These are phyloP conservation scores for Epizoanthus illoricatus DNA, from an alignment of 92 coral and sea anemone genomes.

Conservation along the genomic window DNA sequence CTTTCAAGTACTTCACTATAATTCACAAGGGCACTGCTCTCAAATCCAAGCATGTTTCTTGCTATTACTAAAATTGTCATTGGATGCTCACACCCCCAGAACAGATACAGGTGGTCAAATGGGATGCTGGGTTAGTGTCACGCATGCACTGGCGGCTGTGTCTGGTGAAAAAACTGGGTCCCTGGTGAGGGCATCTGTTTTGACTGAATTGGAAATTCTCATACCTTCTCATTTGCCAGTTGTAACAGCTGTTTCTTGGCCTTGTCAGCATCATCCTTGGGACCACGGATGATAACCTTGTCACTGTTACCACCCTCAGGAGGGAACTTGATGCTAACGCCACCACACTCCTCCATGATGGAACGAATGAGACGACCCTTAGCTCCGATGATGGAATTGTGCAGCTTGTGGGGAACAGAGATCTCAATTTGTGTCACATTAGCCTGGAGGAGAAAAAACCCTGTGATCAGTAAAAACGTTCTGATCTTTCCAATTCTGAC, in stretches of 20 bases:
- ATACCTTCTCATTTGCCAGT: slow-evolving; percentile 90
- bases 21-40: neutral
- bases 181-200: neutral
- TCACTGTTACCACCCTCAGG: slow-evolving; percentile 94
- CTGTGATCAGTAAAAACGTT: neutral
- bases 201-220: neutral
- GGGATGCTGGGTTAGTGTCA: neutral
- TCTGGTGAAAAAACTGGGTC: too few species aligned
- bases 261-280: slow-evolving; percentile 97
- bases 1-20: too few species aligned
- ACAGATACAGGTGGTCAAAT: neutral
- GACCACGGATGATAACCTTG: slow-evolving; percentile 91
- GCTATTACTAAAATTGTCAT: too few species aligned
- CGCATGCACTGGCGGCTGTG: neutral
- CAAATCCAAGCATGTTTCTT: neutral
- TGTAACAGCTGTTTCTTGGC: slow-evolving; percentile 90
- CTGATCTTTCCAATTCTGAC: too few species aligned
- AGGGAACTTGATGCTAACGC: slow-evolving; percentile 94
- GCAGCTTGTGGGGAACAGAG: slow-evolving; percentile 79
- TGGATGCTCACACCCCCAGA: too few species aligned
- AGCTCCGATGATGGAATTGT: slow-evolving; percentile 96
- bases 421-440: slow-evolving; percentile 80
- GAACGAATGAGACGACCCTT: slow-evolving; percentile 96
- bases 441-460: slow-evolving; percentile 58
- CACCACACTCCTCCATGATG: slow-evolving; percentile 99